A percentile compares a stretch with the other conserved stretches of the same genome.
phyloP scores from a whole-genome alignment of 2,113 vertebrate species.

The Anarhynchus alexandrinus region DNA sequence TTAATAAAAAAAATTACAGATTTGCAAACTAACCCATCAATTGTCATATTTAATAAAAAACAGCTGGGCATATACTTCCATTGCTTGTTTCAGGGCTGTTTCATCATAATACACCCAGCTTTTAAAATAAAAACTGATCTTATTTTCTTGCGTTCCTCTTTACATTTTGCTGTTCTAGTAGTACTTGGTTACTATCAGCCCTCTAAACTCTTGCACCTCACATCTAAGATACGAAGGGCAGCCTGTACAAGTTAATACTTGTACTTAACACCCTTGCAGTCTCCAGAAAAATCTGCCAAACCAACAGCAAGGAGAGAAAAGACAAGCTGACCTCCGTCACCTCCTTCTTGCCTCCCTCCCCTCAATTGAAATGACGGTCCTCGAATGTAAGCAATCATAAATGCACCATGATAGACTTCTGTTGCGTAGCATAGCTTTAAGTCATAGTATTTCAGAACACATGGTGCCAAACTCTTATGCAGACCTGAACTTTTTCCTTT shows the following conservation, averaged over 20 bases:
- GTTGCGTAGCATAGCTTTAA: not conserved
- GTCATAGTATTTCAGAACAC: conserved; percentile 18
- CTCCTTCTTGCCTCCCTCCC: not conserved
- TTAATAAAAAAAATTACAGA: conserved; percentile 42
- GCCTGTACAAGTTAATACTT: not conserved
- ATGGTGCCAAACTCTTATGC: not conserved
- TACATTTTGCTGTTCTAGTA: conserved; percentile 9
- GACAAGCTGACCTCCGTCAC: not conserved
- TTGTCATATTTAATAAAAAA: conserved; percentile 45
- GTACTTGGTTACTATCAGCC: not conserved
- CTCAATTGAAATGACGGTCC: not conserved
- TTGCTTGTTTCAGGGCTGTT: conserved; percentile 43
- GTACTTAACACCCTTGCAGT: not conserved
- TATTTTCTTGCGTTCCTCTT: not conserved
- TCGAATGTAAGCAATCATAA: not conserved
- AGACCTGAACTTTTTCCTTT: conserved; percentile 23
- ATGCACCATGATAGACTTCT: not conserved
- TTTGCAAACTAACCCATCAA: conserved; percentile 41
- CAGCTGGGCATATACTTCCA: not conserved
- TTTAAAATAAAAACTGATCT: conserved; percentile 1
- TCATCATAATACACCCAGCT: conserved; percentile 26
- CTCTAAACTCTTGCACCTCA: not conserved
- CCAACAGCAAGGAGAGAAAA: not conserved
- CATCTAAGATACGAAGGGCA: conserved; percentile 5
- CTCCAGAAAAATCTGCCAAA: not conserved